Base-by-base conservation (phyloP, 2,888 invertebrate genomes). In the Taphrorychus bicolor region DNA sequence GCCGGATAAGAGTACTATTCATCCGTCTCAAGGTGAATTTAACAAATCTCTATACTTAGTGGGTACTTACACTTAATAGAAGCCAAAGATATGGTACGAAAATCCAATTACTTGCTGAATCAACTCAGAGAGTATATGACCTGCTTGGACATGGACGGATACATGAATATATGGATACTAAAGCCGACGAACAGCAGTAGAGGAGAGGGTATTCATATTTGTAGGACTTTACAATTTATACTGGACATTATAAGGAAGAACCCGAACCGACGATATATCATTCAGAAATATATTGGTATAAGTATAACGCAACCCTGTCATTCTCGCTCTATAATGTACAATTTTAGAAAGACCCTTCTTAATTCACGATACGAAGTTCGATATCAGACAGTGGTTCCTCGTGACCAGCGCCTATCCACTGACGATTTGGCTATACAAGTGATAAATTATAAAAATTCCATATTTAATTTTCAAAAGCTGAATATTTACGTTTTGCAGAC, bases 231-330 rank as follows among this genome's bases (percentile, higher is more conserved):
- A 66, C 87, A 88, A 66, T 89, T 90, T 51, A 92, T 95, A 71
- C 82, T 90, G 66, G 87, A 88, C 48, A 83, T 87, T 74, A 81
- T 89, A 2, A 84, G 84, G 22, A 85, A 83, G 59, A 85, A 87
- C 59, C 85, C 84, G 54, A 84, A 85, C 66, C 80, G 85, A 71
- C 87, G 89, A 83, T 94, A 91, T 81, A 89, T 95, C 22, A 88
- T 94, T 5, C 95, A 96, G 81, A 96, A 96, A 83, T 96, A 96
- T 78, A 93, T 96, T 72, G 94, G 94, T 93, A 82, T 9, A 52
- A 7, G 21, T 52, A 9, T 78, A 75, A 21, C 73, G 32, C 59
- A 32, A 45, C 16, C 7, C n/a, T n/a, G n/a, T n/a, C n/a, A n/a
- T n/a, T n/a, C n/a, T n/a, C n/a, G n/a, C n/a, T n/a, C n/a, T n/a